A percentile compares a stretch with the other conserved stretches of the same genome.
phyloP scores from a whole-genome alignment of 2,888 invertebrate species.

The Plagodis pulveraria region DNA sequence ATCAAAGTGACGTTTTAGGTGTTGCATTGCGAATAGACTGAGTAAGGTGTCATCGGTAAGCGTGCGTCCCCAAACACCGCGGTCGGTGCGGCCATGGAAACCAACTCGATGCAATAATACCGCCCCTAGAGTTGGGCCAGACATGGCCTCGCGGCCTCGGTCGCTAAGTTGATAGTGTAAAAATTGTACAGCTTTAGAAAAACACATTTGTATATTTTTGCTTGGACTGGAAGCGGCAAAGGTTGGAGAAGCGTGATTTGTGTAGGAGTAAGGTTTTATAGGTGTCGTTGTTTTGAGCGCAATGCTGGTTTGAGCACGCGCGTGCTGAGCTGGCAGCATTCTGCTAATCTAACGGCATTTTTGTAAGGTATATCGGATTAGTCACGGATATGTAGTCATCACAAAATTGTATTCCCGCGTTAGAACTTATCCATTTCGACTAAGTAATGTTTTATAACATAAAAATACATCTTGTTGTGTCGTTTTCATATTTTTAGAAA shows the following conservation, averaged over 20 bases:
- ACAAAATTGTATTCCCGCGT: slow-evolving; percentile 74
- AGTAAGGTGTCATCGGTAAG: slow-evolving; percentile 46
- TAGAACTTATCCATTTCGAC: slow-evolving; percentile 70
- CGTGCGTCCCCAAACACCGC: slow-evolving; percentile 41
- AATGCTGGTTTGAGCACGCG: slow-evolving; percentile 27
- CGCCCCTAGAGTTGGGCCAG: slow-evolving; percentile 34
- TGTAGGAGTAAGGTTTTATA: slow-evolving; percentile 61
- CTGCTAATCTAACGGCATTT: slow-evolving; percentile 48
- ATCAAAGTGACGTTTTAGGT: slow-evolving; percentile 41
- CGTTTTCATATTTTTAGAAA: slow-evolving; percentile 81
- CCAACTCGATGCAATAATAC: slow-evolving; percentile 22
- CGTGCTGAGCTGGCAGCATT: slow-evolving; percentile 6
- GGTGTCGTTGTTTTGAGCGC: slow-evolving; percentile 48
- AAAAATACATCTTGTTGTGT: slow-evolving; percentile 75
- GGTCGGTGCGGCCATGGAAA: slow-evolving; percentile 34
- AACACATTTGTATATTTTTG: slow-evolving; percentile 81
- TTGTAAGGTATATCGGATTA: slow-evolving; percentile 70
- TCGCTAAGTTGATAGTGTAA: slow-evolving; percentile 65
- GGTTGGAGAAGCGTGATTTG: slow-evolving; percentile 65
- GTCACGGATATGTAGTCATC: slow-evolving; percentile 78
- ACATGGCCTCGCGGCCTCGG: slow-evolving; percentile 41
- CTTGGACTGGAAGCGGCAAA: slow-evolving; percentile 67
- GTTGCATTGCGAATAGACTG: slow-evolving; percentile 67
- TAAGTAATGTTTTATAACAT: slow-evolving; percentile 69
- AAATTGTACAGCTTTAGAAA: slow-evolving; percentile 79